phyloP scores from a whole-genome alignment of 1,140 invertebrate genomes.

The Melitaea cinxia region DNA sequence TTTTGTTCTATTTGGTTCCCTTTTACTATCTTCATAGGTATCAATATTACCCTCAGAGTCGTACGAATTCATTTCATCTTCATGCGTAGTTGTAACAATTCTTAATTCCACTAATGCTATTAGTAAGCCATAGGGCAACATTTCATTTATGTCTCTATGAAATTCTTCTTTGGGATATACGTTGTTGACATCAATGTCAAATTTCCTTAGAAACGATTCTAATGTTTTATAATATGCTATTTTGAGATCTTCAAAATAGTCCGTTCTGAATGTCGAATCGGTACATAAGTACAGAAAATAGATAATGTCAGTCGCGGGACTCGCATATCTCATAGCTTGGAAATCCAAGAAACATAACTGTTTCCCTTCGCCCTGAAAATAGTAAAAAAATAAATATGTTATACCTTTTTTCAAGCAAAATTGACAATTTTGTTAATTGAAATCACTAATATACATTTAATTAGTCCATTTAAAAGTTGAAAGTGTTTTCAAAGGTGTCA shows the following conservation, averaged over 20 bases:
- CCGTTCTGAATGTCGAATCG: constrained; percentile 61
- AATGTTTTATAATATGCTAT: constrained; percentile 56
- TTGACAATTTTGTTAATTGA: no score
- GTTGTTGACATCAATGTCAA: constrained; percentile 46
- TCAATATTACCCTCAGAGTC: neutral
- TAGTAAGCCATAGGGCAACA: constrained; percentile 54
- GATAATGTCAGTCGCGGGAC: constrained; percentile 60
- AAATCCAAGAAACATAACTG: constrained; percentile 68
- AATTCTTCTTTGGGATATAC: constrained; percentile 56
- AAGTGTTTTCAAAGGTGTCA: no score
- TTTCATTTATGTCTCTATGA: constrained; percentile 51
- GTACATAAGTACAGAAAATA: constrained; percentile 67
- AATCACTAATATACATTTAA: no score
- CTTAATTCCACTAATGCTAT: constrained; percentile 61
- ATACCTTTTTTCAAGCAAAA: neutral
- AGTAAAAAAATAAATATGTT: constrained; percentile 7
- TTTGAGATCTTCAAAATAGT: constrained; percentile 52
- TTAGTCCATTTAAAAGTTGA: no score
- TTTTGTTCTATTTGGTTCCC: constrained; percentile 28
- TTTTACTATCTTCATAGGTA: constrained; percentile 20
- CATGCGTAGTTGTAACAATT: constrained; percentile 47
- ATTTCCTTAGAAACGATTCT: constrained; percentile 51
- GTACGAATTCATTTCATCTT: constrained; percentile 41
- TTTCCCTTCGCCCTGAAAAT: constrained; percentile 54
- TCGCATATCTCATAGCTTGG: constrained; percentile 65